Evolutionary conservation across 2,888 invertebrate genomes (phyloP).

Genomic region (Trissolcus brochymenae): DNA sequence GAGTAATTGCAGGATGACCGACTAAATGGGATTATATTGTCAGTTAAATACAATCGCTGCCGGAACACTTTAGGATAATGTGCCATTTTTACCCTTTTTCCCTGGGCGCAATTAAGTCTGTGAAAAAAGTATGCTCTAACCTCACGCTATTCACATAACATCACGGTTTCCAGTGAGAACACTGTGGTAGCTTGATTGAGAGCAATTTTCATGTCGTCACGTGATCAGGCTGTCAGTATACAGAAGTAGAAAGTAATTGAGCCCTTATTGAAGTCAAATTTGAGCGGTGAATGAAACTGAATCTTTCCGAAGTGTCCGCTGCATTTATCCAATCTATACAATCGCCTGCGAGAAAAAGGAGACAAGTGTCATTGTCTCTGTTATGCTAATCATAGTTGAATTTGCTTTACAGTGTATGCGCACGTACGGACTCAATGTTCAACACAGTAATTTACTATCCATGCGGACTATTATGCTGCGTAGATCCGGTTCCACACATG

Average conservation of each 20-base stretch:
- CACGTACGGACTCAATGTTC: slow-evolving; percentile 41
- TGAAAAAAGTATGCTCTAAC: too few species aligned
- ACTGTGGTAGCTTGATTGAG: slow-evolving; percentile 11
- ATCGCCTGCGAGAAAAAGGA: slow-evolving; percentile 56
- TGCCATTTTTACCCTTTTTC: neutral
- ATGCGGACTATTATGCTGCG: slow-evolving; percentile 55
- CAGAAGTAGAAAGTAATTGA: slow-evolving; percentile 45
- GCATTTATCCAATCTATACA: slow-evolving; percentile 59
- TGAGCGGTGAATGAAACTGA: slow-evolving; percentile 44
- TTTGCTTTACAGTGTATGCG: slow-evolving; percentile 57
- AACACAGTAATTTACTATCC: slow-evolving; percentile 57
- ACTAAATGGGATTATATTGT: slow-evolving; percentile 70
- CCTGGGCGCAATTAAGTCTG: too few species aligned
- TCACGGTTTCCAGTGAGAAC: too few species aligned
- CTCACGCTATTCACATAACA: too few species aligned
- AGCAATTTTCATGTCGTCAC: slow-evolving; percentile 24
- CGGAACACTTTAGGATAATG: too few species aligned
- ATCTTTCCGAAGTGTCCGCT: slow-evolving; percentile 57
- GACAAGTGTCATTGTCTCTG: slow-evolving; percentile 64
- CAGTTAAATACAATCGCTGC: too few species aligned
- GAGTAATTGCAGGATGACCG: slow-evolving; percentile 72
- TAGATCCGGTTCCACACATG: slow-evolving; percentile 60
- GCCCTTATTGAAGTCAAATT: slow-evolving; percentile 50
- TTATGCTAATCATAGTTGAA: slow-evolving; percentile 65
- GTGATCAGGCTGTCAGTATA: slow-evolving; percentile 20